phyloP scores from a whole-genome alignment of 2,113 vertebrate genomes.

The Marcusenius ussheri region DNA sequence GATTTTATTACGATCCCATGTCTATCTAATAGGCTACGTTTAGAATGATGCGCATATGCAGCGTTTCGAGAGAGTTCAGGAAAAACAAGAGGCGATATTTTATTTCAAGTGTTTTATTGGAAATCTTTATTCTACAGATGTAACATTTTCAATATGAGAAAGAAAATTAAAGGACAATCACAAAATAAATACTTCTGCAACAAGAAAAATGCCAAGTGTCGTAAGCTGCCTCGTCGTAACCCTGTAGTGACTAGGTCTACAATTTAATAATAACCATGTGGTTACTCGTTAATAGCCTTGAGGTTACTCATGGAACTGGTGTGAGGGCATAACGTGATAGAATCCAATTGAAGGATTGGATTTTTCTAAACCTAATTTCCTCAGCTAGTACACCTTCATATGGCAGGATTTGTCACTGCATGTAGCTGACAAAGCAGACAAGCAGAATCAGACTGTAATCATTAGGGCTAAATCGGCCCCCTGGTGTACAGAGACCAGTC shows the following conservation, averaged over 20 bases:
- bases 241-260: background rate
- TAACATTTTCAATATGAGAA: conserved; percentile 43
- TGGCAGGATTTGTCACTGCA: background rate
- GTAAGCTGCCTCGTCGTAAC: background rate
- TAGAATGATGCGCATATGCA: background rate
- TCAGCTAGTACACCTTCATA: background rate
- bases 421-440: background rate
- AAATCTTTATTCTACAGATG: conserved; percentile 53
- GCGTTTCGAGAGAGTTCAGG: background rate
- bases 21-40: background rate
- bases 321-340: background rate
- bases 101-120: conserved; percentile 56
- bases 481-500: background rate
- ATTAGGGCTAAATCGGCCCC: background rate
- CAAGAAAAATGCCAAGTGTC: conserved; percentile 29
- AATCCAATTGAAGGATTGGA: background rate
- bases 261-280: background rate
- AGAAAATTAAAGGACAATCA: conserved; percentile 34
- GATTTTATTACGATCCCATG: background rate
- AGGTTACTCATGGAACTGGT: background rate
- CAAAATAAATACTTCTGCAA: conserved; percentile 62
- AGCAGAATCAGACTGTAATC: background rate
- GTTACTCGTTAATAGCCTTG: background rate
- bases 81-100: background rate
- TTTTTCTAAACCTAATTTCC: background rate